These are phyloP conservation scores for Ptilorrhoa leucosticta DNA, from an alignment of 2,113 vertebrate species.

Conservation along the genomic window DNA sequence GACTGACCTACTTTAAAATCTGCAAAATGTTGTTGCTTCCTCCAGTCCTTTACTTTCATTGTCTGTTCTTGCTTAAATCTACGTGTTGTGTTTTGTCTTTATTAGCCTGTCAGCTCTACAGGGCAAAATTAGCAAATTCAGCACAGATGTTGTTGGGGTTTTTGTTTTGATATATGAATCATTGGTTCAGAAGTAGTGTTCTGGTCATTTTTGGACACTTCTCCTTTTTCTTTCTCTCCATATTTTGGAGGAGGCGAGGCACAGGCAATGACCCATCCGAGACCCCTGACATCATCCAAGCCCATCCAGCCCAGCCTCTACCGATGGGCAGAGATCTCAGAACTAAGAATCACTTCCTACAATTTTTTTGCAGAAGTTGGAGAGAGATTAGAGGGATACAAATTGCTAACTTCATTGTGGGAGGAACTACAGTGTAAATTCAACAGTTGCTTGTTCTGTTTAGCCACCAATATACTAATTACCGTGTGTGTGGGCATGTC, in stretches of 20 bases:
- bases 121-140: neutral
- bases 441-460: slow-evolving; percentile 28
- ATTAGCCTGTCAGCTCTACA: neutral
- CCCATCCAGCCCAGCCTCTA: neutral
- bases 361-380: neutral
- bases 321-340: neutral
- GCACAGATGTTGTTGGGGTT: neutral
- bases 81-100: neutral
- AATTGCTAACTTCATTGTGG: slow-evolving; percentile 6
- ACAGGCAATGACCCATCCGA: neutral
- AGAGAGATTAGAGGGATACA: neutral
- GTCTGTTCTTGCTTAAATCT: neutral
- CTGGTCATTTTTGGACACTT: neutral
- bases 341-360: neutral
- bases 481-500: neutral
- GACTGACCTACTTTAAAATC: neutral
- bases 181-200: neutral
- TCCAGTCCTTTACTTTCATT: neutral
- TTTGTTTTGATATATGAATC: neutral
- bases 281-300: neutral
- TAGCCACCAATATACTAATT: neutral
- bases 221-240: neutral
- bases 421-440: slow-evolving; percentile 14
- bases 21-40: neutral
- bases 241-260: neutral